Evolutionary conservation across 2,888 invertebrate genomes (phyloP), one percentile per base, ranked within the genome.

Genomic region (Nymphalis c-album): DNA sequence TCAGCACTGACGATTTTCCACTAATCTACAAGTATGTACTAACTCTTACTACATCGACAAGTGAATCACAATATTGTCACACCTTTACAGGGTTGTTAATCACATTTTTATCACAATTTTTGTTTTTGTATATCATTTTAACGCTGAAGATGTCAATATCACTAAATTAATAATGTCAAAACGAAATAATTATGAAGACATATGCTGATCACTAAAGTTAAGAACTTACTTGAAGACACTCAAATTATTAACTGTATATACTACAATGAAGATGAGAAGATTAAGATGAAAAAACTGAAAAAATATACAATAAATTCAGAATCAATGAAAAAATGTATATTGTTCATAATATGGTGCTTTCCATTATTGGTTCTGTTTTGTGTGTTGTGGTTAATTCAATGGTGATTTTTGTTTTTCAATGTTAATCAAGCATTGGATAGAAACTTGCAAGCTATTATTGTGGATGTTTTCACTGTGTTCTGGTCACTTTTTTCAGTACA

Each of bases 1-100:
- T 98, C 84, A 95, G 95, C 92, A 94, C 94, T 26, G 96, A 96
- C 74, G 96, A 96, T 91, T 95, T 97, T 83, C 97, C 97, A 17
- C 94, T 95, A 62, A 93, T 95, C 76, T 97, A 96, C 94, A 96
- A 96, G 97, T 97, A 94, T 94, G 95, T 94, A 85, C 71, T 67
- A 62, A 59, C n/a, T 51, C 60, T 68, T 71, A 46, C 53, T 57
- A 61, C 31, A 60, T 31, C 6, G 26, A 63, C 47, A 51, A 13
- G 40, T 57, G 40, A 80, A 82, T 76, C 82, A 81, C 83, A 77
- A 78, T 85, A 79, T 80, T 80, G 75, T 75, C 80, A 85, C 88
- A 87, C 85, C 78, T 85, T 86, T 79, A 80, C 88, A 87, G 87
- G 83, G 77, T 75, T 81, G 71, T 78, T 40, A 69, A 67, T 75